Evolutionary conservation across 2,797 vertebrate species (phyloP), one percentile per base, ranked within the genome.

Genomic region (Peromyscus attwateri): DNA sequence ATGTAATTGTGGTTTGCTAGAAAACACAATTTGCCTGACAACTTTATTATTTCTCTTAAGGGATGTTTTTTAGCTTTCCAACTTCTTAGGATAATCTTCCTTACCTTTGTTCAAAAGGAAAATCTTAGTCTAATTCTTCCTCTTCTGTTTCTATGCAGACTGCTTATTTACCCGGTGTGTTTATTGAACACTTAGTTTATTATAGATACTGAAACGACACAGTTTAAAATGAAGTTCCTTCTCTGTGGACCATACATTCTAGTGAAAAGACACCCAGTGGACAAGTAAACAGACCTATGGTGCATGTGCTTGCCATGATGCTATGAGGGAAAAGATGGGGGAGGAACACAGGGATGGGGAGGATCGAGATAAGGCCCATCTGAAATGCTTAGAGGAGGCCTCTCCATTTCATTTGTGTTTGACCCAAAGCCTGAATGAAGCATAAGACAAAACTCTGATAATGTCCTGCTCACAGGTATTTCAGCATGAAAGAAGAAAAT

Each of bases 1-100:
- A 96, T 97, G 21, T 11, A 64, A 79, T 95, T 96, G 96, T 96
- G n/a, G 64, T 94, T 57, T 29, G 75, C 46, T 93, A 76, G 70
- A 37, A 64, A 2, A 6, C 60, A 70, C 90, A 96, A 55, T 87
- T 91, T 96, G 1, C 91, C 49, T 96, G 13, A 89, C 68, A 62
- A 87, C 25, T 75, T 89, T 84, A 92, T 2, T 94, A 77, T 73
- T 92, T 83, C 43, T 89, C 92, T 85, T 88, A 70, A 90, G 64
- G 23, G 14, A 73, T 88, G 43, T 84, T n/a, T 91, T 49, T n/a
- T 40, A 25, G 77, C 64, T 93, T 94, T 73, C 70, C 68, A 87
- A 92, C 79, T 88, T 89, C 57, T 92, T 77, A 34, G 31, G 77
- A 82, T 34, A 95, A 85, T 49, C 34, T 19, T 92, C n/a, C 49